phyloP scores from a whole-genome alignment of 2,888 invertebrate genomes.

The Chironomus riparius region DNA sequence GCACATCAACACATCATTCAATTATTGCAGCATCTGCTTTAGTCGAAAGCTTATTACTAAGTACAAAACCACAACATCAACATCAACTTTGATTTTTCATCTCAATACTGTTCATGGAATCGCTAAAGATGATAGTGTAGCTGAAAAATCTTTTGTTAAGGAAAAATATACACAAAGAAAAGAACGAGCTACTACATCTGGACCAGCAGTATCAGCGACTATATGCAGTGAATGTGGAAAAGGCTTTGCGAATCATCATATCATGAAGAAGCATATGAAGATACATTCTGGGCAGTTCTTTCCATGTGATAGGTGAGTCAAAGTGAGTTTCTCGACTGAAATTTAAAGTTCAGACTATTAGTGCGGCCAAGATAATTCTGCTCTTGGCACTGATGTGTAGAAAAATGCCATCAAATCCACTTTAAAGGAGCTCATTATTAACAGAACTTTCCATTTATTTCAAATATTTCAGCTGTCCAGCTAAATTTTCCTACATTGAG shows the following conservation, averaged over 20 bases:
- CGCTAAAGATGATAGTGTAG: not conserved
- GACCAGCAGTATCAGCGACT: not conserved
- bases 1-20: not conserved
- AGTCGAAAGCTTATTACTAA: not conserved
- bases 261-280: not conserved
- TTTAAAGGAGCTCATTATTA: too few relatives aligned
- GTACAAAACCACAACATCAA: not conserved
- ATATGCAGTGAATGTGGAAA: not conserved
- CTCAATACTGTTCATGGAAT: not conserved
- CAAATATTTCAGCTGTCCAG: constrained; percentile 1
- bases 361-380: too few relatives aligned
- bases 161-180: not conserved
- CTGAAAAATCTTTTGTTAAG: not conserved
- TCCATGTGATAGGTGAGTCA: not conserved
- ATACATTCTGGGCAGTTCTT: not conserved
- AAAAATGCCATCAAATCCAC: too few relatives aligned
- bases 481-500: not conserved
- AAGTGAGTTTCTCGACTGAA: too few relatives aligned
- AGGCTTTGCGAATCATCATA: not conserved
- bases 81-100: not conserved
- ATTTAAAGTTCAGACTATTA: too few relatives aligned
- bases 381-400: too few relatives aligned
- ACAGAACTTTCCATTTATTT: too few relatives aligned
- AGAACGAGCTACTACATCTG: not conserved
- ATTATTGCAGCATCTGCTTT: not conserved